phyloP scores from a whole-genome alignment of 2,797 vertebrate genomes.

The Fistularia commersonii region DNA sequence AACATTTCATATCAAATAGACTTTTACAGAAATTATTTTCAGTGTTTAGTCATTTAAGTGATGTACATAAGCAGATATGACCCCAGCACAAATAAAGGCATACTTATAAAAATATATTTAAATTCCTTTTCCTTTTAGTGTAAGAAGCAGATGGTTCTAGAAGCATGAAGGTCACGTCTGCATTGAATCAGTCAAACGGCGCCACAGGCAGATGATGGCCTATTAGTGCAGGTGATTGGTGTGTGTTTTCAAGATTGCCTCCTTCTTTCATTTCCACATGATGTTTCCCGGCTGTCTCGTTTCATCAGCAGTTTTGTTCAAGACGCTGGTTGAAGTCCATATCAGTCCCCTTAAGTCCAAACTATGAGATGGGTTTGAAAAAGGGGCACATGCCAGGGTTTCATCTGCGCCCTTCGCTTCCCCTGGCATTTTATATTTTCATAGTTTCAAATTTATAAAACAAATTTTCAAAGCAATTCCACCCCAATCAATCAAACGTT shows the following conservation, averaged over 20 bases:
- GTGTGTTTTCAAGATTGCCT: slow-evolving; percentile 2
- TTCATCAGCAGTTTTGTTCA: slow-evolving; percentile 15
- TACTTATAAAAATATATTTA: too few relatives aligned
- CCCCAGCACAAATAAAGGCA: too few relatives aligned
- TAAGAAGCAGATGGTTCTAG: background rate
- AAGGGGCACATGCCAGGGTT: slow-evolving; percentile 5
- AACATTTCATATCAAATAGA: too few relatives aligned
- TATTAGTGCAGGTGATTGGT: background rate
- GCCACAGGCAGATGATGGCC: slow-evolving; percentile 2
- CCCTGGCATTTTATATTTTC: too few relatives aligned
- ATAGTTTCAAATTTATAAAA: too few relatives aligned
- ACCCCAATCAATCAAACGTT: background rate
- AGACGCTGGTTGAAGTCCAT: slow-evolving; percentile 19
- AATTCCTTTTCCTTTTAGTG: background rate
- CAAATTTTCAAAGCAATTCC: background rate
- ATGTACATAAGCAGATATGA: too few relatives aligned
- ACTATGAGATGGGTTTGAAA: slow-evolving; percentile 1
- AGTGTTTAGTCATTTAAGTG: too few relatives aligned
- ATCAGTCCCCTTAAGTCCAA: slow-evolving; percentile 10
- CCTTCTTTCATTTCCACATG: slow-evolving; percentile 4
- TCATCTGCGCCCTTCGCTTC: slow-evolving; percentile 13
- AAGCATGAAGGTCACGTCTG: background rate
- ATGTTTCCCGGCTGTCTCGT: background rate
- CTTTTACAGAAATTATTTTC: too few relatives aligned
- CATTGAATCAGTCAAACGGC: background rate